These are phyloP conservation scores for Ondatra zibethicus DNA, from an alignment of 2,113 vertebrate genomes.

Conservation along the genomic window DNA sequence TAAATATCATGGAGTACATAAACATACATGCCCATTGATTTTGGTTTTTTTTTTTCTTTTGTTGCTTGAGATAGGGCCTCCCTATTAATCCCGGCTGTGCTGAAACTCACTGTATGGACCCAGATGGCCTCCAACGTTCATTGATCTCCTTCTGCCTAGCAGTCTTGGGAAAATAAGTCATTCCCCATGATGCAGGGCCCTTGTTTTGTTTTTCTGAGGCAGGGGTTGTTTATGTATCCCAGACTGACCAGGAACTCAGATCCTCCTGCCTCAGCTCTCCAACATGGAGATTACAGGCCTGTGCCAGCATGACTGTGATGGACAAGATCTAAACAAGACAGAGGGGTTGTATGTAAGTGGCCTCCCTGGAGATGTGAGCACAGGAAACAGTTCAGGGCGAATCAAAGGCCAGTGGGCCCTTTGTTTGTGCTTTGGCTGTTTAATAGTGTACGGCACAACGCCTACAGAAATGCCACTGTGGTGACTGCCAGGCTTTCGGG, in stretches of 20 bases:
- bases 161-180: not conserved
- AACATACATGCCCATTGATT: not conserved
- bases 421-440: not conserved
- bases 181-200: not conserved
- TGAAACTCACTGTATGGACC: not conserved
- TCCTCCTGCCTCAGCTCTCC: not conserved
- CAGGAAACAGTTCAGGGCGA: not conserved
- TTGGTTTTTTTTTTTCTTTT: not conserved
- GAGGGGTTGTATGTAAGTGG: fast-evolving
- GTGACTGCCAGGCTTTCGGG: no score
- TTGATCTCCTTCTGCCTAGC: not conserved
- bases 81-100: not conserved
- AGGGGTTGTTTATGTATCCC: not conserved
- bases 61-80: not conserved
- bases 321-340: not conserved
- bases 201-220: not conserved
- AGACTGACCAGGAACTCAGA: not conserved
- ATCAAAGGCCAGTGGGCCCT: fast-evolving
- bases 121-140: not conserved
- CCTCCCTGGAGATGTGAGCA: not conserved
- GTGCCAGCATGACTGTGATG: not conserved
- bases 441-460: not conserved
- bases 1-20: not conserved
- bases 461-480: not conserved
- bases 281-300: not conserved